A percentile compares a stretch with the other conserved stretches of the same genome.
Evolutionary conservation across 2,888 invertebrate species (phyloP).

Genomic region (Busseola fusca): DNA sequence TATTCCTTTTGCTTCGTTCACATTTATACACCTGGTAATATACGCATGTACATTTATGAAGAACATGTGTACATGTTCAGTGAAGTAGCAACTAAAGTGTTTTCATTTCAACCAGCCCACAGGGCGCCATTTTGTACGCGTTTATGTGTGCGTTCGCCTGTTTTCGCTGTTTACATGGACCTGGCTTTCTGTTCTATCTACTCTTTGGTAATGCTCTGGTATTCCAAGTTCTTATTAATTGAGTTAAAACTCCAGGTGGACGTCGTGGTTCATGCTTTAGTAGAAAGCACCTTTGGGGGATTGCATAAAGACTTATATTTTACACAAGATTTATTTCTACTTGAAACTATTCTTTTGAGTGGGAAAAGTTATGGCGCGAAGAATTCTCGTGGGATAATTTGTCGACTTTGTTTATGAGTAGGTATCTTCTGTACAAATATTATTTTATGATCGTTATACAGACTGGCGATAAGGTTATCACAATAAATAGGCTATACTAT

Average conservation of each 20-base stretch:
- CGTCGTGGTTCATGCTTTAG: conserved; percentile 34
- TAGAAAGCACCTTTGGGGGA: conserved; percentile 15
- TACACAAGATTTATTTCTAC: conserved; percentile 35
- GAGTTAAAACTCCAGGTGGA: conserved; percentile 50
- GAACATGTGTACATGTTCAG: neutral
- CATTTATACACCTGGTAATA: no score
- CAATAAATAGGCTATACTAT: no score
- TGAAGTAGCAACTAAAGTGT: neutral
- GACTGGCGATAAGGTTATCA: no score
- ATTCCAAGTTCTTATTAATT: conserved; percentile 57
- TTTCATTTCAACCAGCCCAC: neutral
- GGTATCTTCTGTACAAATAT: no score
- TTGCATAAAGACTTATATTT: conserved; percentile 33
- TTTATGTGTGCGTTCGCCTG: neutral
- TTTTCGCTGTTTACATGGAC: neutral
- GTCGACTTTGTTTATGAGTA: neutral
- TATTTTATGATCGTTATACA: no score
- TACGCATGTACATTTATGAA: neutral
- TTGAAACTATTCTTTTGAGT: conserved; percentile 36
- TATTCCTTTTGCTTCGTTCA: no score
- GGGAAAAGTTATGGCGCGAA: neutral
- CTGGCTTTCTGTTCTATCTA: conserved; percentile 10
- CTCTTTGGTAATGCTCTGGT: conserved; percentile 15
- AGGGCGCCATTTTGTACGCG: neutral
- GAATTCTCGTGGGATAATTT: conserved; percentile 4